phyloP scores from a whole-genome alignment of 2,888 invertebrate species.

The Pheosia gnoma region DNA sequence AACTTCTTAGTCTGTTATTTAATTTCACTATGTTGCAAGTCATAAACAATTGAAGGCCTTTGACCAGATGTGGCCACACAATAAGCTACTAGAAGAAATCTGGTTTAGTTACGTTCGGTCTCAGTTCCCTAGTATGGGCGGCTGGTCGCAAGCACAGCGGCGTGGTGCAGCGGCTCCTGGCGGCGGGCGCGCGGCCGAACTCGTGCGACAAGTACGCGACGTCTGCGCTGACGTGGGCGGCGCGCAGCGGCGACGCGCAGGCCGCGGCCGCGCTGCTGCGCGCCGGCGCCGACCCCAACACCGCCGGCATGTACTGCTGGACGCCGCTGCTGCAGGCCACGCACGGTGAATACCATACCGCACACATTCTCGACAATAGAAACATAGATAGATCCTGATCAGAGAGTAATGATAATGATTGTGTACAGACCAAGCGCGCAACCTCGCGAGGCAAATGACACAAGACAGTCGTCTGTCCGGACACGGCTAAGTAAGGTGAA shows the following conservation, averaged over 20 bases:
- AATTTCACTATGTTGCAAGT: no score
- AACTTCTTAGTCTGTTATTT: no score
- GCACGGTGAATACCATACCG: slow-evolving; percentile 74
- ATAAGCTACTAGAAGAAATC: no score
- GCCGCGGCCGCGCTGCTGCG: slow-evolving; percentile 92
- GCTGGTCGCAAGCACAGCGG: slow-evolving; percentile 95
- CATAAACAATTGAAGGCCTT: no score
- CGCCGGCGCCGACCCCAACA: slow-evolving; percentile 94
- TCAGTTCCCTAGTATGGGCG: slow-evolving; percentile 96
- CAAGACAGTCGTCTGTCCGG: no score
- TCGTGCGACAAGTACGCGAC: slow-evolving; percentile 99
- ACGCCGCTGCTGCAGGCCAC: slow-evolving; percentile 93
- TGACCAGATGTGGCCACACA: no score
- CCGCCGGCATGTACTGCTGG: slow-evolving; percentile 99
- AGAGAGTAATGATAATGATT: no score
- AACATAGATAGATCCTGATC: no score
- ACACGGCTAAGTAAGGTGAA: no score
- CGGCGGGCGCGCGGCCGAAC: slow-evolving; percentile 96
- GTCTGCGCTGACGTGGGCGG: slow-evolving; percentile 98
- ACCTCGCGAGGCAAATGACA: no score
- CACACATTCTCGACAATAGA: neutral
- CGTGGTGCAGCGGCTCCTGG: slow-evolving; percentile 92
- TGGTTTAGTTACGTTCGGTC: slow-evolving; percentile 3
- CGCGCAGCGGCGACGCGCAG: slow-evolving; percentile 94
- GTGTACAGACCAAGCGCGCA: no score